A percentile compares a stretch with the other conserved stretches of the same genome.
Conservation (phyloP, 1,140 invertebrate species). For the Magallana gigas region DNA sequence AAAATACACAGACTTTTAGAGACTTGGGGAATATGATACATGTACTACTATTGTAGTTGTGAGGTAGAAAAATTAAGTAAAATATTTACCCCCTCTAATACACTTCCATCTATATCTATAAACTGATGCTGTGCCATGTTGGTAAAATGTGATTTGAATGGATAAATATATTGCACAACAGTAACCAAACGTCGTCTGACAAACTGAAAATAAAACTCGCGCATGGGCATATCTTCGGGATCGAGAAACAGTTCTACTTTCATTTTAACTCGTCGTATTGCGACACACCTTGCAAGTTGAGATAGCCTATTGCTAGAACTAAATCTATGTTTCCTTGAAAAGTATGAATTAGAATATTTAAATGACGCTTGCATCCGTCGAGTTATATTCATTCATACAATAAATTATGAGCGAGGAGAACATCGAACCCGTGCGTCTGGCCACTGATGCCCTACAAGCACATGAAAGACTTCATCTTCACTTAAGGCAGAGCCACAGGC, state of each 20-base stretch:
- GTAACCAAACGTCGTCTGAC: neutral
- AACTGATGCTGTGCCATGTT: conserved; percentile 17
- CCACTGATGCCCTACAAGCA: conserved; percentile 52
- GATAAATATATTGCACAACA: conserved; percentile 29
- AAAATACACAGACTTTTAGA: no score
- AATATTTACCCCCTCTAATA: conserved; percentile 36
- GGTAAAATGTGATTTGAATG: neutral
- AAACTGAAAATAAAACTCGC: conserved; percentile 27
- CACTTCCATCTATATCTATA: conserved; percentile 41
- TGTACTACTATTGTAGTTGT: neutral
- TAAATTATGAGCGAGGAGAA: neutral
- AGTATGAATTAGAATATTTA: no score
- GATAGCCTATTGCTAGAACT: no score
- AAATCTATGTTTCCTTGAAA: no score
- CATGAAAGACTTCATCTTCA: conserved; percentile 47
- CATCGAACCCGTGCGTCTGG: conserved; percentile 29
- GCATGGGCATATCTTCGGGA: conserved; percentile 11
- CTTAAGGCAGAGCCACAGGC: conserved; percentile 13
- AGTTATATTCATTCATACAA: no score
- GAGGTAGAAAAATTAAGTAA: neutral
- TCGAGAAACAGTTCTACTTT: neutral
- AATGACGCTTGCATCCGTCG: no score
- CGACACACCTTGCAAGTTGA: neutral
- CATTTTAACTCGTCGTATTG: neutral
- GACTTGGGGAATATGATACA: no score